A percentile compares a stretch with the other conserved stretches of the same genome.
Conservation (phyloP, 2,113 vertebrate species). For the Sinocyclocheilus maitianheensis region DNA sequence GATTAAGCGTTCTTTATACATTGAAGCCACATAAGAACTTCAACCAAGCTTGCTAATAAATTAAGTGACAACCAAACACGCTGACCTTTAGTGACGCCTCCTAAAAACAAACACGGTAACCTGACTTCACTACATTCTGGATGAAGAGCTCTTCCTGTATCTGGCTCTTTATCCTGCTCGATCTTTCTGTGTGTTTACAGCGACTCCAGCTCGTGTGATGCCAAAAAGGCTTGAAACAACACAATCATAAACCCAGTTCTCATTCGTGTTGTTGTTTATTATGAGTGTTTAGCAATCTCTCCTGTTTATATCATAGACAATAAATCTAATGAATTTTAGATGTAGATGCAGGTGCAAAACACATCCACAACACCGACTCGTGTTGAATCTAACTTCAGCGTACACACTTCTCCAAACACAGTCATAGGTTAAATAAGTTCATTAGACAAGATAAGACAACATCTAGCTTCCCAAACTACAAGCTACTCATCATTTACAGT, state of each 20-base stretch:
- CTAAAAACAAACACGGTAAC: conserved; percentile 22
- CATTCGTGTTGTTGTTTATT: not conserved
- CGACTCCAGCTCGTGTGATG: not conserved
- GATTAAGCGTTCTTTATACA: not conserved
- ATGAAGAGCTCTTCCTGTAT: not conserved
- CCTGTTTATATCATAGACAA: not conserved
- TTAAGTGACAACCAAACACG: conserved; percentile 28
- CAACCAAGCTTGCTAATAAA: conserved; percentile 24
- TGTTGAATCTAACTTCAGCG: not conserved
- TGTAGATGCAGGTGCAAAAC: not conserved
- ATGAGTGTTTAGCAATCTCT: not conserved
- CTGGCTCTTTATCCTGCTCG: not conserved
- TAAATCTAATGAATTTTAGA: not conserved
- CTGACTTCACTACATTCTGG: conserved; percentile 3
- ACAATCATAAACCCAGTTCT: not conserved
- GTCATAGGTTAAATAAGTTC: not conserved
- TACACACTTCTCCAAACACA: not conserved
- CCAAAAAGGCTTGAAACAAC: not conserved
- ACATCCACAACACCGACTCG: not conserved
- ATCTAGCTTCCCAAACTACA: too few species aligned
- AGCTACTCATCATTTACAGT: not conserved
- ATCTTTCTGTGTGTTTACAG: conserved; percentile 2
- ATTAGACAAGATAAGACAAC: not conserved
- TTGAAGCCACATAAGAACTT: not conserved
- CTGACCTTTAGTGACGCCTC: not conserved